Base-by-base conservation (phyloP, 2,113 vertebrate species). In the Copsychus sechellarum region DNA sequence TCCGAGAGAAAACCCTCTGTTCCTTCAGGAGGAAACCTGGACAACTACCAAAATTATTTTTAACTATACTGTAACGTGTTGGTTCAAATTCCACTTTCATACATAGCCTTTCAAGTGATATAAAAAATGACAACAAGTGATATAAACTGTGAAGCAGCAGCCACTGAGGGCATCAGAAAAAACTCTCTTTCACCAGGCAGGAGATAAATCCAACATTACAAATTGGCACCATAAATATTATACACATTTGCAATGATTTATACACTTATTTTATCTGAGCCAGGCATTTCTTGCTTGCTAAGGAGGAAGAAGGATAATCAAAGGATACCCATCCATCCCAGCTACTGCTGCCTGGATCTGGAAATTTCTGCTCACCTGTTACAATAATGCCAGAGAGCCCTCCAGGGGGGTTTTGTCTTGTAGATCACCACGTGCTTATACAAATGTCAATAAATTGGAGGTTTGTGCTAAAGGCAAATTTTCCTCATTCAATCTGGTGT, bases 191-290 rank as follows among this genome's bases (percentile, higher is more conserved):
- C 0, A 0, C 43, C 42, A 73, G 60, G 76, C 67, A 88, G 80
- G 64, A 84, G 67, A 94, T 78, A 93, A 96, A 97, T 86, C 80
- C 64, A 81, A 47, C 20, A 3, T 64, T 73, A 95, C 67, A 90
- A 94, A 96, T 93, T 92, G 95, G 72, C 40, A 71, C 60, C 67
- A 81, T 96, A 96, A 96, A 96, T 86, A 95, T 66, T 77, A 61
- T 20, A 74, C 71, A 42, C 51, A 48, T 90, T 64, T 34, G 13
- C 2, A 0, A 51, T 79, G 85, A 94, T 96, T 82, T 92, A 94
- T 94, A 71, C 14, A 62, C 42, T 72, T 88, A 38, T 92, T 93
- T 90, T 84, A 86, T 57, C 76, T 78, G 72, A 96, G 76, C 40
- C 64, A 78, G 56, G 60, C 51, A 57, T 66, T 94, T 90, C 54